Percentiles rank a stretch among this genome's conserved stretches.
Evolutionary conservation across 2,113 vertebrate species (phyloP).

Genomic region (Phaetusa simplex): DNA sequence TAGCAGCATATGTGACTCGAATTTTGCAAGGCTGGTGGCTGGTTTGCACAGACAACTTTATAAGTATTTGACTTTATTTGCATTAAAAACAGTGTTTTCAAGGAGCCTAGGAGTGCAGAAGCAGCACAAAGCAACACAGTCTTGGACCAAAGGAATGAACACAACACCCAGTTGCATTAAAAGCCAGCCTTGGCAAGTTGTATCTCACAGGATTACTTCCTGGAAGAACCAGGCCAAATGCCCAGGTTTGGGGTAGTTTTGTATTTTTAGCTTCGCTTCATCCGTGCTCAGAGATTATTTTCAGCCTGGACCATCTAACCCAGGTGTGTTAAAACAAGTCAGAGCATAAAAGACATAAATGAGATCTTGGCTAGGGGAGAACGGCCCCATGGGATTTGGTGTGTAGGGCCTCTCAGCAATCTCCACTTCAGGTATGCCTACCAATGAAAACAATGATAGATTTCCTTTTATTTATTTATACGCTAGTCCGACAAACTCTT

Average conservation of each 20-base stretch:
- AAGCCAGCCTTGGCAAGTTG: background rate
- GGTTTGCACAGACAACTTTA: background rate
- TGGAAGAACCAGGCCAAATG: background rate
- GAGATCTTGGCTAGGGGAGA: background rate
- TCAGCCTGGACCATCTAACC: background rate
- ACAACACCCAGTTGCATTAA: background rate
- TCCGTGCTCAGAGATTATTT: background rate
- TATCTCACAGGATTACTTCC: background rate
- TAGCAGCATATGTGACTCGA: background rate
- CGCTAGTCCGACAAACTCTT: background rate
- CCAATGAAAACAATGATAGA: background rate
- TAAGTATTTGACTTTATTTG: background rate
- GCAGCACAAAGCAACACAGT: background rate
- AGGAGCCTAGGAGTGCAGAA: background rate
- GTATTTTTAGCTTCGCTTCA: background rate
- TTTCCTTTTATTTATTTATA: background rate
- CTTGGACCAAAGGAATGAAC: background rate
- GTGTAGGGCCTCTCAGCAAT: fast-evolving
- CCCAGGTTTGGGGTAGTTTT: background rate
- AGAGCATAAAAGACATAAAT: background rate
- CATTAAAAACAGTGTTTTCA: background rate
- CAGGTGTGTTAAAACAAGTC: background rate
- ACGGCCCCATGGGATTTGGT: fast-evolving
- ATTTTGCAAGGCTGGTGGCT: background rate
- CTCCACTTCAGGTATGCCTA: background rate